Conservation (phyloP, 2,797 vertebrate species). For the Platyrinchus mystaceus region DNA sequence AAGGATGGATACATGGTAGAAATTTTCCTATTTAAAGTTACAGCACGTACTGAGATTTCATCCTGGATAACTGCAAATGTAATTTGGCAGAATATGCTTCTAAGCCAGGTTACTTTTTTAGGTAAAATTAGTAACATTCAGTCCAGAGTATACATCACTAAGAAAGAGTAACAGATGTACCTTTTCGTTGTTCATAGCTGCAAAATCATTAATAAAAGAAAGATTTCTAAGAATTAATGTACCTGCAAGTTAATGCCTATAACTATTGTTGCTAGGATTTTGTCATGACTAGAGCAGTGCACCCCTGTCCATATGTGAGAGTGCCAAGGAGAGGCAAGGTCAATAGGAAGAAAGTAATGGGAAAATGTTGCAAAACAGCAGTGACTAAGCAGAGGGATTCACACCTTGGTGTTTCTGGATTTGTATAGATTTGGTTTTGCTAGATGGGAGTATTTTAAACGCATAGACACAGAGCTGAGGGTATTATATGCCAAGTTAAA, state of each 20-base stretch:
- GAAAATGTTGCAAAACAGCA: neutral
- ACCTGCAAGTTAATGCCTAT: neutral
- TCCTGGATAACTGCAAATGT: neutral
- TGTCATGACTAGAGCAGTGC: neutral
- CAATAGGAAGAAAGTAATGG: neutral
- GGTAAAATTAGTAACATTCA: neutral
- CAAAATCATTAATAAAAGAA: neutral
- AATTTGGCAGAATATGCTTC: neutral
- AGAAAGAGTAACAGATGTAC: neutral
- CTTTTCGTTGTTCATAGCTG: neutral
- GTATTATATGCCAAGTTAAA: neutral
- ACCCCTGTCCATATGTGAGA: rapidly evolving
- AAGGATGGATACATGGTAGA: neutral
- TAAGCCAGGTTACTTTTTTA: neutral
- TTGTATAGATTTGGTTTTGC: neutral
- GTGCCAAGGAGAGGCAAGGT: neutral
- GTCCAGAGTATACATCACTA: neutral
- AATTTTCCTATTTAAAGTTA: neutral
- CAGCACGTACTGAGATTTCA: neutral
- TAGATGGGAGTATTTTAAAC: neutral
- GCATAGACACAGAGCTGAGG: neutral
- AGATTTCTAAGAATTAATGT: neutral
- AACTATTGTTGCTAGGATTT: neutral
- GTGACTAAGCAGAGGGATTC: neutral
- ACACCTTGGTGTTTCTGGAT: neutral